phyloP scores from a whole-genome alignment of 2,113 vertebrate species.

The Leptobrachium leishanense region DNA sequence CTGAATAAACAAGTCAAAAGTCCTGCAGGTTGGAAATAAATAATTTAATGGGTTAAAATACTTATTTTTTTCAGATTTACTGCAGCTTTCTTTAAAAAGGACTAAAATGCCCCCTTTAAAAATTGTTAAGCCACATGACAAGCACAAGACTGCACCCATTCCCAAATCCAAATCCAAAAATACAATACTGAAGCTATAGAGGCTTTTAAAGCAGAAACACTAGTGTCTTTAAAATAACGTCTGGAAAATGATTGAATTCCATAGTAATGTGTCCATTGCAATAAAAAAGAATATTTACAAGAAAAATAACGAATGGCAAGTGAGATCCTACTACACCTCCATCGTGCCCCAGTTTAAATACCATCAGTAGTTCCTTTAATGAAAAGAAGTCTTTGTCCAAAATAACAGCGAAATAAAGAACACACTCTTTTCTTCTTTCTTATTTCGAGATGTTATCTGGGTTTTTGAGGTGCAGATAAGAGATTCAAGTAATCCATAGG shows the following conservation, averaged over 20 bases:
- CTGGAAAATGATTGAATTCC: background rate
- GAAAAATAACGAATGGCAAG: background rate
- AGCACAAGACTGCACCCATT: no score
- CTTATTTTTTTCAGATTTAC: no score
- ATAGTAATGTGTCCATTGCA: background rate
- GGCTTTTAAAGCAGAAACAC: no score
- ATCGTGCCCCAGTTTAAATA: background rate
- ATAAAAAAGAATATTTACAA: background rate
- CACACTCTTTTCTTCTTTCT: background rate
- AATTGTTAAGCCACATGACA: no score
- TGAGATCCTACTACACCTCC: background rate
- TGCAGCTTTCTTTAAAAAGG: no score
- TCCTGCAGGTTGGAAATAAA: no score
- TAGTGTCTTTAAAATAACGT: no score
- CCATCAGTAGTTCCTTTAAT: conserved; percentile 18
- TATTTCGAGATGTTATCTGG: conserved; percentile 45
- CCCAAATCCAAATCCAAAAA: no score
- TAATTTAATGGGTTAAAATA: no score
- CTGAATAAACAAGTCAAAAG: no score
- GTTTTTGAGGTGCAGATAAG: conserved; percentile 44
- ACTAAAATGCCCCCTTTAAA: no score
- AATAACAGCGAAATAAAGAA: background rate
- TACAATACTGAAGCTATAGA: no score
- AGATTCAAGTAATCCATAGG: conserved; percentile 51
- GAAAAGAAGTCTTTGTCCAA: conserved; percentile 39